Base-by-base conservation (phyloP, 2,888 invertebrate genomes). In the Ormyrus thymus region DNA sequence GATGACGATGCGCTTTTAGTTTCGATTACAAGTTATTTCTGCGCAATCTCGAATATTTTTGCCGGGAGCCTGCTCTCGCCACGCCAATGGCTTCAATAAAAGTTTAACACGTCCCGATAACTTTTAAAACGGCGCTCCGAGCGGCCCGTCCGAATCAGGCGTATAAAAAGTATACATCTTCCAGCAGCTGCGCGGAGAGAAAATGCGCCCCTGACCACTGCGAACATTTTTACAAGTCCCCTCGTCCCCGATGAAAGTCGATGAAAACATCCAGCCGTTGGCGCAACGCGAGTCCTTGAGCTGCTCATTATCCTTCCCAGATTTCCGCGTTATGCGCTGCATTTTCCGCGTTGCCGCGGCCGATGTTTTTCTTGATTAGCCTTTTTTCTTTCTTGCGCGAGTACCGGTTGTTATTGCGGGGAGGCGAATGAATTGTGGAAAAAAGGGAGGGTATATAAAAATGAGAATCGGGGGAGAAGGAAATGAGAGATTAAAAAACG, bases 31-130 rank as follows among this genome's bases (percentile, higher is more conserved):
- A 64, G 48, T 43, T 43, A 46, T 53, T 11, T 43, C 50, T 43
- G 15, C 66, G 55, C 66, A 29, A 68, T 68, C 66, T 68, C 66
- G 45, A 29, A 13, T 45, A 7, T 56, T 45, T 56, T 68, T 29
- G 29, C 13, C 53, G 55, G 8, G 8, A 13, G 48, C 59, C 59
- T 3, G 29, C 29, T 29, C 29, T 3, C 29, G 29, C 29, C 29
- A 1, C 29, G 29, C 29, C 3, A 29, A 29, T 4, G 29, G 29
- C 29, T 29, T n/a, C 71, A 61, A 71, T 71, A 62, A 71, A 71
- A 71, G 61, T 71, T 71, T 71, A 71, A 62, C 51, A 62, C 71
- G 59, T n/a, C 6, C 53, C 51, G 53, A 62, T 71, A 71, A 59
- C 45, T 71, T 71, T 29, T 71, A 45, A 71, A 71, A 66, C 56